Conservation (phyloP, 1,140 invertebrate species). For the Augochlora pura region DNA sequence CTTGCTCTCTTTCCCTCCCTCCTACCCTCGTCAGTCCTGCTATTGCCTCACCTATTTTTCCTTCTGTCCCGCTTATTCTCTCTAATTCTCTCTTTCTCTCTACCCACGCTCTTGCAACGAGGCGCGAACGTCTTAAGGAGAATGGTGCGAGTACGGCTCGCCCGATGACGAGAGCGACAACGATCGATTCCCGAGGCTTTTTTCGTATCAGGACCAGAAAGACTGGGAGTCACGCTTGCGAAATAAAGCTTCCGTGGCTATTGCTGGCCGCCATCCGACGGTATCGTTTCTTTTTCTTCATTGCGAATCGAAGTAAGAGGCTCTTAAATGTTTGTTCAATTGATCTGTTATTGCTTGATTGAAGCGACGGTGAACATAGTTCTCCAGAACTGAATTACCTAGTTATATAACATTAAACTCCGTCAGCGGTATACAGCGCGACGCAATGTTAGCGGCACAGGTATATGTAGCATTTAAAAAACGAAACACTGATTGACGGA, state of each 20-base stretch:
- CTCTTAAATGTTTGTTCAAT: neutral
- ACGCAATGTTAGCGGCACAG: too few relatives aligned
- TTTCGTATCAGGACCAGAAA: conserved; percentile 24
- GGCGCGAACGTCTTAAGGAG: conserved; percentile 28
- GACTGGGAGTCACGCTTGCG: conserved; percentile 12
- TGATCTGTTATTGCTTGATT: neutral
- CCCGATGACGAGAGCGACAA: conserved; percentile 21
- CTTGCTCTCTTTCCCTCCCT: too few relatives aligned
- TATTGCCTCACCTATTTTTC: conserved; percentile 1
- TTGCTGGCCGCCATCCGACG: neutral
- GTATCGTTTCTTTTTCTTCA: too few relatives aligned
- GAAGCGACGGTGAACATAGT: neutral
- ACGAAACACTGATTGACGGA: too few relatives aligned
- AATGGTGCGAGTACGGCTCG: conserved; percentile 4
- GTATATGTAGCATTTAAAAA: too few relatives aligned
- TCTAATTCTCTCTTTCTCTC: neutral
- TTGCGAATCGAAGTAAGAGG: neutral
- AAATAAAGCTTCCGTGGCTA: conserved; percentile 15
- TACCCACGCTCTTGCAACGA: conserved; percentile 5
- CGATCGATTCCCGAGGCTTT: conserved; percentile 30
- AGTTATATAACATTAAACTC: too few relatives aligned
- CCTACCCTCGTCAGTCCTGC: too few relatives aligned
- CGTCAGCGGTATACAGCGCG: too few relatives aligned
- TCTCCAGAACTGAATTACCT: too few relatives aligned
- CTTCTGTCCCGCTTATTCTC: neutral